Evolutionary conservation across 1,140 invertebrate genomes (phyloP).

Genomic region (Macrobrachium nipponense): DNA sequence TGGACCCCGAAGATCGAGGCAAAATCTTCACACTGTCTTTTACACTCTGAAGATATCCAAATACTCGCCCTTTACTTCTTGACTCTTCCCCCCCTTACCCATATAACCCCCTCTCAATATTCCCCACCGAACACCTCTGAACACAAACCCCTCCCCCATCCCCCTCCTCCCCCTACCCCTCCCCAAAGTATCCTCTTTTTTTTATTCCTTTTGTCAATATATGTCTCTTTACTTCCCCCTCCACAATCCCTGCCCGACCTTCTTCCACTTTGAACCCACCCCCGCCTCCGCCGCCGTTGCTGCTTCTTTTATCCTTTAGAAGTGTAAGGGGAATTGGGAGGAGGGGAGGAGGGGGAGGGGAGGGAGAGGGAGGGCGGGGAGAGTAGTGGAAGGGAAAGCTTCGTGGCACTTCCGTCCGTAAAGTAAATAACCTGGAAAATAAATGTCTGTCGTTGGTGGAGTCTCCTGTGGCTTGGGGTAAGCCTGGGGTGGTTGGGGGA

Average conservation of each 20-base stretch:
- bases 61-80: not conserved
- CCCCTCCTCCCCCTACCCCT: not conserved
- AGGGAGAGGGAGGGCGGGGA: not conserved
- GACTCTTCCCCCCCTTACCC: not conserved
- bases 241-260: not conserved
- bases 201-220: not conserved
- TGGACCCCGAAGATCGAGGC: too few relatives aligned
- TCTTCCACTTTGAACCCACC: not conserved
- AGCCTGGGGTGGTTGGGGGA: not conserved
- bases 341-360: not conserved
- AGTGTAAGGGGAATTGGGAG: not conserved
- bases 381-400: not conserved
- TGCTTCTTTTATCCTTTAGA: not conserved
- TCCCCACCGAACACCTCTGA: not conserved
- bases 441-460: not conserved
- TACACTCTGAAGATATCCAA: too few relatives aligned
- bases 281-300: too few relatives aligned
- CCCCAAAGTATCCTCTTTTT: not conserved
- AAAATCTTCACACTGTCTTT: too few relatives aligned
- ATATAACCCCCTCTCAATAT: too few relatives aligned
- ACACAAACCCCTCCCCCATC: not conserved
- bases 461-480: not conserved
- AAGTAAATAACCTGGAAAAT: too few relatives aligned
- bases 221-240: not conserved
- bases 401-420: too few relatives aligned